A percentile compares a stretch with the other conserved stretches of the same genome.
Conservation (phyloP, 2,797 vertebrate species). For the Molossus molossus region DNA sequence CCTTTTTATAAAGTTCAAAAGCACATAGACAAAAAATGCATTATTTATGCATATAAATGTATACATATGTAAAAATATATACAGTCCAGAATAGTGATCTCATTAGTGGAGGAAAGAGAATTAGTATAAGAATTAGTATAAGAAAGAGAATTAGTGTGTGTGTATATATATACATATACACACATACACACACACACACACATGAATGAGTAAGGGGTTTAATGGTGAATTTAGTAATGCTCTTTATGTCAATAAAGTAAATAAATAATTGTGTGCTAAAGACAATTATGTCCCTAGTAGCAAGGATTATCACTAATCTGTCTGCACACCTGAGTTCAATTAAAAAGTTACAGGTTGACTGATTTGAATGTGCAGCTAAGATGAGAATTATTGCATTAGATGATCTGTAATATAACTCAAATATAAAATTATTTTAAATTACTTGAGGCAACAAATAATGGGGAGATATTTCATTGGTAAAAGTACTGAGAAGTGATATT, state of each 20-base stretch:
- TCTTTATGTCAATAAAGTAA: not conserved
- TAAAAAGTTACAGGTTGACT: not conserved
- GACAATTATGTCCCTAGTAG: not conserved
- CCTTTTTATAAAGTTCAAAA: not conserved
- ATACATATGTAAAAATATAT: not conserved
- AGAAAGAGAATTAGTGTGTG: not conserved
- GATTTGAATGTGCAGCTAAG: not conserved
- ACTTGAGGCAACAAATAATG: not conserved
- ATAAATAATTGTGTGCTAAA: not conserved
- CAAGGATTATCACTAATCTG: conserved; percentile 12
- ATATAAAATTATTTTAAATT: not conserved
- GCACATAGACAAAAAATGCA: not conserved
- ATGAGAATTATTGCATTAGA: not conserved
- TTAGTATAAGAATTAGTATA: not conserved
- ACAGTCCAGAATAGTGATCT: not conserved
- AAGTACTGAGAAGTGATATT: not conserved
- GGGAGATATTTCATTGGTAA: not conserved
- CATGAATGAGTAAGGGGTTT: not conserved
- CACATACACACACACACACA: no score
- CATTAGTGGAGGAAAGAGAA: not conserved
- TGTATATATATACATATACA: no score
- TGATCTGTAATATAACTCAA: not conserved
- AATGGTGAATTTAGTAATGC: not conserved
- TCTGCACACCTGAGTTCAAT: not conserved
- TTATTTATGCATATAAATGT: not conserved